These are phyloP conservation scores for Diorhabda sublineata DNA, from an alignment of 1,140 invertebrate genomes.

Conservation along the genomic window DNA sequence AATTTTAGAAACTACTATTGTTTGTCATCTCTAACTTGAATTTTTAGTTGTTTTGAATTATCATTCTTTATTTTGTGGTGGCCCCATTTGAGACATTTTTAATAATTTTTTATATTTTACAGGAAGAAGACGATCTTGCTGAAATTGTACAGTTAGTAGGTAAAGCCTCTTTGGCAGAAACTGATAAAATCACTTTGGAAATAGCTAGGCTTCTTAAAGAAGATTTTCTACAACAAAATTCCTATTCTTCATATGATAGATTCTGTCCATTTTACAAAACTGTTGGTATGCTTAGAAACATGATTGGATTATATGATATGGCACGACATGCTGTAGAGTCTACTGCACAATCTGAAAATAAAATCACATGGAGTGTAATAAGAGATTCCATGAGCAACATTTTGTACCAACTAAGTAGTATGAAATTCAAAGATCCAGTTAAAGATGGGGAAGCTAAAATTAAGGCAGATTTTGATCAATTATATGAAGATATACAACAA, in stretches of 20 bases:
- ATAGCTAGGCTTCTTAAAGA: constrained; percentile 98
- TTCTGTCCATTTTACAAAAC: constrained; percentile 99
- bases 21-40: too few species aligned
- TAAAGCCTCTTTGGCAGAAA: constrained; percentile 97
- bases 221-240: constrained; percentile 99
- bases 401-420: constrained; percentile 95
- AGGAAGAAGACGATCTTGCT: constrained; percentile 99
- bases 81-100: background rate
- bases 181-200: constrained; percentile 98
- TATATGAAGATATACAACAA: constrained; percentile 92
- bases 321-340: constrained; percentile 95
- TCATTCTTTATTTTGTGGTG: too few species aligned
- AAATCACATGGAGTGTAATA: constrained; percentile 98
- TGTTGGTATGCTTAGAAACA: constrained; percentile 97
- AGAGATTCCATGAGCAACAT: constrained; percentile 94
- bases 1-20: too few species aligned
- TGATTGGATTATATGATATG: constrained; percentile 98
- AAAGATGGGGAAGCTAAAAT: constrained; percentile 98
- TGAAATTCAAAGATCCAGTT: constrained; percentile 99
- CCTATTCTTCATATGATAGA: constrained; percentile 57
- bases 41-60: too few species aligned
- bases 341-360: constrained; percentile 98
- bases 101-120: constrained; percentile 12
- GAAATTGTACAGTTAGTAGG: constrained; percentile 99
- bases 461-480: constrained; percentile 92